Conservation (phyloP, 2,113 vertebrate species). For the Burhinus bistriatus region DNA sequence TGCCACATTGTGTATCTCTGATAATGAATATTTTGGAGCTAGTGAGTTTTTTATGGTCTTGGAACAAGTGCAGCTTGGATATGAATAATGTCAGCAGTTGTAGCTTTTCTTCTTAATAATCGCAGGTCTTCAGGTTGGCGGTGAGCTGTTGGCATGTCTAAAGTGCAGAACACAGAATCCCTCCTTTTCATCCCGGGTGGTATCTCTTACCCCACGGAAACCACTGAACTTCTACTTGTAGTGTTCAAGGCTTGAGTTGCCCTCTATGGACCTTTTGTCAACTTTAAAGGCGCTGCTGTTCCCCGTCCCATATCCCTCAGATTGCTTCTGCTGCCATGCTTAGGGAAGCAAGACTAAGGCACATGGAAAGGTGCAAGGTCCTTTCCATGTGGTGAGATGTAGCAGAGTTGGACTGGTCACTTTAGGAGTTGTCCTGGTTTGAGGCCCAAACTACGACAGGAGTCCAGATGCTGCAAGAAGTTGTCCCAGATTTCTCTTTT, state of each 20-base stretch:
- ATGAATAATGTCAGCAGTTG: neutral
- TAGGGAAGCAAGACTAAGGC: neutral
- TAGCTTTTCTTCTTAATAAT: neutral
- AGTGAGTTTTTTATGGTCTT: neutral
- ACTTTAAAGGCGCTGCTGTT: neutral
- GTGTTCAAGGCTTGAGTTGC: neutral
- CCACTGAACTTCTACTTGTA: neutral
- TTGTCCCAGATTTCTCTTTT: neutral
- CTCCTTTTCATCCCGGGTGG: neutral
- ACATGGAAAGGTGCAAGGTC: neutral
- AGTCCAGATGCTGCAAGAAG: neutral
- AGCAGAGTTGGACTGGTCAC: neutral
- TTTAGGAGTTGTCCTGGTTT: neutral
- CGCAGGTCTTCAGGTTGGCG: neutral
- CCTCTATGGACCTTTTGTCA: neutral
- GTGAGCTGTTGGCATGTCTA: neutral
- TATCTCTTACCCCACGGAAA: neutral
- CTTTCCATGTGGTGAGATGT: neutral
- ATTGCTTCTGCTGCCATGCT: rapidly evolving
- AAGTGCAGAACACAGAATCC: neutral
- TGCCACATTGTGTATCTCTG: neutral
- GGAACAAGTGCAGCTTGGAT: neutral
- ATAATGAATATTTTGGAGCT: neutral
- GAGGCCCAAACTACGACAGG: neutral
- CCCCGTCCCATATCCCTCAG: neutral